Conservation (phyloP, 2,113 vertebrate genomes). For the Nothocercus nigrocapillus region DNA sequence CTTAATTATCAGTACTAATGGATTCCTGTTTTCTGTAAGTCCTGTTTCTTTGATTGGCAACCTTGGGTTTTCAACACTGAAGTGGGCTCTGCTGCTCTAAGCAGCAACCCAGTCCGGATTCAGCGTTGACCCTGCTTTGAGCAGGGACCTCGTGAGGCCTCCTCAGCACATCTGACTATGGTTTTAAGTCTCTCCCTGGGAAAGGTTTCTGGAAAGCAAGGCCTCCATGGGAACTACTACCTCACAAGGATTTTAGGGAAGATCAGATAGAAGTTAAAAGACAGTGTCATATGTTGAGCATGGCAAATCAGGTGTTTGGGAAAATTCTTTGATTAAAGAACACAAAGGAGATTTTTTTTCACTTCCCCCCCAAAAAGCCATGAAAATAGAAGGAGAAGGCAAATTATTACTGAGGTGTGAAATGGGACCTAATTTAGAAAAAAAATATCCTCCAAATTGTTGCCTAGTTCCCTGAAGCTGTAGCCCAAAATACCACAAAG, state of each 20-base stretch:
- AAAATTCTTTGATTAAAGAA: neutral
- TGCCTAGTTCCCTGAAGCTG: neutral
- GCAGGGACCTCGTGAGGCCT: neutral
- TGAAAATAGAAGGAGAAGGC: neutral
- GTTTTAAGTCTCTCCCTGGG: neutral
- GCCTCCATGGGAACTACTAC: neutral
- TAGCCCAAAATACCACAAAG: neutral
- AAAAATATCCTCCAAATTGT: neutral
- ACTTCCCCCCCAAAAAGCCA: neutral
- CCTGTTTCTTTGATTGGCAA: neutral
- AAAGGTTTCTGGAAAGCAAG: neutral
- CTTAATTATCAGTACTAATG: conserved; percentile 5
- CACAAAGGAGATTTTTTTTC: neutral
- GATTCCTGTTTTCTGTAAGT: neutral
- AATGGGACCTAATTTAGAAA: neutral
- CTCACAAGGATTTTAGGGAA: neutral
- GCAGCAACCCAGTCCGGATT: neutral
- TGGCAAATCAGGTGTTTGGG: neutral
- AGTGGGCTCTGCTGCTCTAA: neutral
- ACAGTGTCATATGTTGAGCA: neutral
- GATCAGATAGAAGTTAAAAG: neutral
- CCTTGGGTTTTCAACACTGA: neutral
- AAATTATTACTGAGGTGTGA: neutral
- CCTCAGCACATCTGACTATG: neutral
- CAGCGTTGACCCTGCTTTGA: neutral